Conservation (phyloP, 2,113 vertebrate genomes). For the Elachura formosa region DNA sequence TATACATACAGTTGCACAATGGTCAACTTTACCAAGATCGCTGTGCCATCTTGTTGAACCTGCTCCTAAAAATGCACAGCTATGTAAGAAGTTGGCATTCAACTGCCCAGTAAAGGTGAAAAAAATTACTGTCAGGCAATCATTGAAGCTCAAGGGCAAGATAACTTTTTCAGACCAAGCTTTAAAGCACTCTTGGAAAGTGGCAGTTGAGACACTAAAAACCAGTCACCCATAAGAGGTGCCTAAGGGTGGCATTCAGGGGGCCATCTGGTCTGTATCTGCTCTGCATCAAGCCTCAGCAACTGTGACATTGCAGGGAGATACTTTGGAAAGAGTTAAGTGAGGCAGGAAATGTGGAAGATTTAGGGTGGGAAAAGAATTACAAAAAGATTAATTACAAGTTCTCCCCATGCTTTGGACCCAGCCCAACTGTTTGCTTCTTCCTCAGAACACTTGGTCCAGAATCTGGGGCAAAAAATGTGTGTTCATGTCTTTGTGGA, state of each 20-base stretch:
- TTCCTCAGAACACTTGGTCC: slow-evolving; percentile 35
- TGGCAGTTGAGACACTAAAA: not conserved
- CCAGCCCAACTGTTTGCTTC: not conserved
- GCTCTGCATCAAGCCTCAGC: not conserved
- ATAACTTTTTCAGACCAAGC: not conserved
- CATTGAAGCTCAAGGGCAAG: not conserved
- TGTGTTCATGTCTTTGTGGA: slow-evolving; percentile 15
- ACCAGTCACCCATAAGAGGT: not conserved
- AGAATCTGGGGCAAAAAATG: slow-evolving; percentile 22
- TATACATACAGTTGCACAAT: fast-evolving
- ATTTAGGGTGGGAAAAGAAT: slow-evolving; percentile 27
- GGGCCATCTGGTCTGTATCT: not conserved
- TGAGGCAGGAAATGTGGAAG: not conserved
- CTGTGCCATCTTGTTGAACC: not conserved
- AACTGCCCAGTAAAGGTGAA: not conserved
- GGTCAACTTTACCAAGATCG: not conserved
- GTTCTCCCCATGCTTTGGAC: slow-evolving; percentile 19
- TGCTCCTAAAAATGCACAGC: not conserved
- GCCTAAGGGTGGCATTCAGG: not conserved
- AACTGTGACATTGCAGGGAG: not conserved
- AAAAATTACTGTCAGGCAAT: not conserved
- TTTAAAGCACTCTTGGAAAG: not conserved
- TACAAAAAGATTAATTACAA: slow-evolving; percentile 38
- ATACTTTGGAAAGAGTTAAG: slow-evolving; percentile 10
- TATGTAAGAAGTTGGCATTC: not conserved